A percentile compares a stretch with the other conserved stretches of the same genome.
Conservation (phyloP, 2,797 vertebrate genomes). For the Rhadinocentrus ornatus region DNA sequence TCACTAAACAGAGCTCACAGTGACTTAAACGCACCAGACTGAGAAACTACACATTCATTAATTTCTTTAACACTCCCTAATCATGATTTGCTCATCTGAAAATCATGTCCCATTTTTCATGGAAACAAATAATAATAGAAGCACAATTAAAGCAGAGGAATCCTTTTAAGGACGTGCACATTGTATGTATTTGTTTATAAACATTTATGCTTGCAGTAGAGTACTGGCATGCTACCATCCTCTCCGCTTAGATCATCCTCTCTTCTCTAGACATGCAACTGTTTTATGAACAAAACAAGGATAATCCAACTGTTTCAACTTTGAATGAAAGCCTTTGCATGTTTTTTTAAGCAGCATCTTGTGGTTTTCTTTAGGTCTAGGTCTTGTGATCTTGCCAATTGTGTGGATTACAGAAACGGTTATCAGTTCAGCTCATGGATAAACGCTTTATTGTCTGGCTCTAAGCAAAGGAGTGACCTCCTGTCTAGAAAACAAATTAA, state of each 20-base stretch:
- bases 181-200: not conserved
- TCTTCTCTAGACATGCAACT: not conserved
- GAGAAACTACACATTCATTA: not conserved
- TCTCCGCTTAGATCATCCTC: not conserved
- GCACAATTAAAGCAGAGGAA: not conserved
- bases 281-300: conserved; percentile 7
- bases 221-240: too few relatives aligned
- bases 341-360: conserved; percentile 13
- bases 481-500: conserved; percentile 14
- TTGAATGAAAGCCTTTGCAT: conserved; percentile 9
- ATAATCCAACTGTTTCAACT: not conserved
- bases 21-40: not conserved
- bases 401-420: conserved; percentile 23
- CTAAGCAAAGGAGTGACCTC: conserved; percentile 21
- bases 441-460: conserved; percentile 48
- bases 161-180: not conserved
- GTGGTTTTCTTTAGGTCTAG: conserved; percentile 28
- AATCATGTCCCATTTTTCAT: too few relatives aligned
- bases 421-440: conserved; percentile 34
- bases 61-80: not conserved
- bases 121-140: not conserved
- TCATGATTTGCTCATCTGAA: not conserved
- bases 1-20: conserved; percentile 23
- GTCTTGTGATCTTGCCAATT: conserved; percentile 46
- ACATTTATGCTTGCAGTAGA: not conserved